phyloP scores from a whole-genome alignment of 1,140 invertebrate genomes.

The Drosophila asahinai region DNA sequence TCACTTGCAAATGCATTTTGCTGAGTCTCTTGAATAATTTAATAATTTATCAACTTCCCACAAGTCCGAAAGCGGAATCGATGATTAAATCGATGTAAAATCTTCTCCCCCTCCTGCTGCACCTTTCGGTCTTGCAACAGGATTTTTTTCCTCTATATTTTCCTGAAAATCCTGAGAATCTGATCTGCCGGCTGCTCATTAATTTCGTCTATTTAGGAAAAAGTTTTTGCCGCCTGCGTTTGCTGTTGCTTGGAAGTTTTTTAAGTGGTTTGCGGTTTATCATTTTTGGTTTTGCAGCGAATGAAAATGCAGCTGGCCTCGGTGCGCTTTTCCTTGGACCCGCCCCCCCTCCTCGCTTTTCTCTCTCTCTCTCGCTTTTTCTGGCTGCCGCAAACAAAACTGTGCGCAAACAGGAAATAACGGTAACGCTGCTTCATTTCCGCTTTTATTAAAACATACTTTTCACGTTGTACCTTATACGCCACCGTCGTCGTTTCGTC shows the following conservation, averaged over 20 bases:
- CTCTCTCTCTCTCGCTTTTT: background rate
- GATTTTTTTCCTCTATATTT: background rate
- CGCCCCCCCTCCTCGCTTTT: background rate
- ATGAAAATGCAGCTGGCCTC: conserved; percentile 64
- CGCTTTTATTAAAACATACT: conserved; percentile 84
- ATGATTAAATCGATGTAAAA: conserved; percentile 13
- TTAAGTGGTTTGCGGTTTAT: conserved; percentile 80
- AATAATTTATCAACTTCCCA: background rate
- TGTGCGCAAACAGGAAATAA: conserved; percentile 80
- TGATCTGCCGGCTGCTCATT: conserved; percentile 58
- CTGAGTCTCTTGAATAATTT: conserved; percentile 3
- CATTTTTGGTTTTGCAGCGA: conserved; percentile 54
- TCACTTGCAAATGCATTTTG: background rate
- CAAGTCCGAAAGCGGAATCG: conserved; percentile 15
- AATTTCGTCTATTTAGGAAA: conserved; percentile 77
- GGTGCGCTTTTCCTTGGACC: conserved; percentile 7
- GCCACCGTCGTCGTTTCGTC: conserved; percentile 36
- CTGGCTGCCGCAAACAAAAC: conserved; percentile 67
- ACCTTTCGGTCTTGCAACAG: background rate
- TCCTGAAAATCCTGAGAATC: conserved; percentile 6
- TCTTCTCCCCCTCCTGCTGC: background rate
- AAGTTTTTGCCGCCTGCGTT: conserved; percentile 47
- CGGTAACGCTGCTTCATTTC: conserved; percentile 83
- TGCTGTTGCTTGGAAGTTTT: conserved; percentile 61
- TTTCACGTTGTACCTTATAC: conserved; percentile 80